Evolutionary conservation across 1,140 invertebrate species (phyloP), one percentile per base, ranked within the genome.

Genomic region (Argopecten irradians): DNA sequence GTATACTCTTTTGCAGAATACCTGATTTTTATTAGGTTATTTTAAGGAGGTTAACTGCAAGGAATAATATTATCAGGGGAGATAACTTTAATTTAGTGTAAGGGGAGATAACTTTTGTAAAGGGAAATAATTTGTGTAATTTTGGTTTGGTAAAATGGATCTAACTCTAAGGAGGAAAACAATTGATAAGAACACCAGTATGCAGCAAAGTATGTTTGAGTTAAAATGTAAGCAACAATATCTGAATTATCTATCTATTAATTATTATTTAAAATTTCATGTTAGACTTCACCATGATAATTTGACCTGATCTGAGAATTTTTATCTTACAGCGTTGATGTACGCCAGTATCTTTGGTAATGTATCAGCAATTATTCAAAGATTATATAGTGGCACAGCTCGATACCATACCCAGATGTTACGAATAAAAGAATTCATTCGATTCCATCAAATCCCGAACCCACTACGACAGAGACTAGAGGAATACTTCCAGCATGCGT

Each of bases 321-420:
- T 84, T 88, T 92, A 88, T 96, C 96, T 95, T 95, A 87, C 96
- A 99, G 98, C 98, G 93, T 97, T 99, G 32, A 99, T 99, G 99
- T 99, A 99, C 96, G 99, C 99, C 93, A 99, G 98, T 96, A 99
- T 99, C 95, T 99, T 99, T 96, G 99, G 99, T 95, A 99, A 99
- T 95, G 99, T 99, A 93, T 99, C 98, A 16, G 99, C 99, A 85
- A 99, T 99, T 93, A 99, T 99, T 95, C 99, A 99, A 96, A 96
- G 99, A 92, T 96, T 99, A 86, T 99, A 99, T 95, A 99, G 98
- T 85, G 99, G 99, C 82, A 99, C 99, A 22, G 98, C 99, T 28
- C 96, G 99, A 88, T 99, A 99, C 96, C 99, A 99, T 95, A 99
- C 98, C 32, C 99, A 99, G 96, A 99, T 99, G 97, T 89, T 95